These are phyloP conservation scores for Nyctibius grandis DNA, from an alignment of 2,797 vertebrate species.

Conservation along the genomic window DNA sequence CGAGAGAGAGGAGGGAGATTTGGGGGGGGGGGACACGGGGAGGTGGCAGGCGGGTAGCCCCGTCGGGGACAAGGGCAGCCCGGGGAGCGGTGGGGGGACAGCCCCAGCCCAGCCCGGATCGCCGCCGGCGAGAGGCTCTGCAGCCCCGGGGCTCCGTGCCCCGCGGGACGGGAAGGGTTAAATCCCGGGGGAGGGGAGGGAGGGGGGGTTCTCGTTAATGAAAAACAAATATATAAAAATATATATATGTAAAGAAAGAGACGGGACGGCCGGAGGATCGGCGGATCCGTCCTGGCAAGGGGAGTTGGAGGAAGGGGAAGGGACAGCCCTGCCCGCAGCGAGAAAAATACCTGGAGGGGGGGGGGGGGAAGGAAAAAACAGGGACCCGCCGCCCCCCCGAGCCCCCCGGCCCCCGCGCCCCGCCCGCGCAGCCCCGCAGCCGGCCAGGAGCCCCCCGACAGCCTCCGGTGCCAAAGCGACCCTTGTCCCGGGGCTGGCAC, in stretches of 20 bases:
- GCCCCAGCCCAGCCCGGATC: neutral
- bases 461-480: constrained; percentile 97
- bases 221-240: neutral
- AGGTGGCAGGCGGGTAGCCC: neutral
- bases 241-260: neutral
- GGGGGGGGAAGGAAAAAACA: neutral
- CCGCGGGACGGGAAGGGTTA: neutral
- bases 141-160: neutral
- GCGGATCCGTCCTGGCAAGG: neutral
- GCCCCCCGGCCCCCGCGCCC: constrained; percentile 47
- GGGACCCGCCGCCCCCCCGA: neutral
- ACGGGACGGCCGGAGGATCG: neutral
- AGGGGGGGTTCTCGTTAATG: neutral
- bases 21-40: neutral
- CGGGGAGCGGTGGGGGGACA: neutral
- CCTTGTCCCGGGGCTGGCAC: constrained; percentile 79
- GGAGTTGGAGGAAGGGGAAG: neutral
- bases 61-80: neutral
- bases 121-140: neutral
- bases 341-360: neutral
- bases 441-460: constrained; percentile 46
- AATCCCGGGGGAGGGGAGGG: neutral
- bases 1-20: constrained; percentile 8
- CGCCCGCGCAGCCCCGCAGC: constrained; percentile 72
- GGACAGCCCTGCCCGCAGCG: neutral